phyloP scores from a whole-genome alignment of 2,113 vertebrate species.

The Scalopus aquaticus region DNA sequence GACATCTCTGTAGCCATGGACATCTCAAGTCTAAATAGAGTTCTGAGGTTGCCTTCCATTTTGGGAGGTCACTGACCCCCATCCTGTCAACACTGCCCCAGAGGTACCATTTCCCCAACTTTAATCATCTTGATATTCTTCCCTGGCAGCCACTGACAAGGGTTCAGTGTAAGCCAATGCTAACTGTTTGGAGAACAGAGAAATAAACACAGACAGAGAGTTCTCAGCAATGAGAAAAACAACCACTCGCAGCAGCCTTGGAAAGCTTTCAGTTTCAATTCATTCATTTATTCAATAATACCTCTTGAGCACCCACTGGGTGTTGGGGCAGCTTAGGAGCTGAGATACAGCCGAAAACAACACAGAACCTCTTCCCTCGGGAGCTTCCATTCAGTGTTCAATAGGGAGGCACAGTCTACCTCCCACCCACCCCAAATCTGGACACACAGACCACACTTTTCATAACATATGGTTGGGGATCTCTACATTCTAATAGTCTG shows the following conservation, averaged over 20 bases:
- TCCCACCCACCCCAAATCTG: neutral
- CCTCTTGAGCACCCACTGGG: neutral
- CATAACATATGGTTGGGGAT: rapidly evolving
- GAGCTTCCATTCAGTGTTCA: neutral
- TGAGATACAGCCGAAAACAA: neutral
- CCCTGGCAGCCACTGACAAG: slow-evolving; percentile 23
- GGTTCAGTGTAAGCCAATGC: neutral
- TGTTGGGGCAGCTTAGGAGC: neutral
- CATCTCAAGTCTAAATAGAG: neutral
- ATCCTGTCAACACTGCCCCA: neutral
- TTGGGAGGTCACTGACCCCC: neutral
- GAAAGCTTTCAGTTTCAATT: neutral
- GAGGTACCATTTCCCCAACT: slow-evolving; percentile 7
- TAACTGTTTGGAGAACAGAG: neutral
- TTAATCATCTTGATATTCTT: slow-evolving; percentile 43
- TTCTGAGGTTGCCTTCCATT: neutral
- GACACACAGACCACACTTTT: rapidly evolving
- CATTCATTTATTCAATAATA: neutral
- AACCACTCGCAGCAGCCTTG: neutral
- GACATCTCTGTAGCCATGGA: neutral
- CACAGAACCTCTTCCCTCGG: neutral
- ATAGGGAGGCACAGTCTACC: neutral
- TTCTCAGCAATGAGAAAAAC: neutral
- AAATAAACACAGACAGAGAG: neutral
- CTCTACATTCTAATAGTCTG: rapidly evolving